Evolutionary conservation across 2,888 invertebrate species (phyloP).

Genomic region (Seladonia tumulorum): DNA sequence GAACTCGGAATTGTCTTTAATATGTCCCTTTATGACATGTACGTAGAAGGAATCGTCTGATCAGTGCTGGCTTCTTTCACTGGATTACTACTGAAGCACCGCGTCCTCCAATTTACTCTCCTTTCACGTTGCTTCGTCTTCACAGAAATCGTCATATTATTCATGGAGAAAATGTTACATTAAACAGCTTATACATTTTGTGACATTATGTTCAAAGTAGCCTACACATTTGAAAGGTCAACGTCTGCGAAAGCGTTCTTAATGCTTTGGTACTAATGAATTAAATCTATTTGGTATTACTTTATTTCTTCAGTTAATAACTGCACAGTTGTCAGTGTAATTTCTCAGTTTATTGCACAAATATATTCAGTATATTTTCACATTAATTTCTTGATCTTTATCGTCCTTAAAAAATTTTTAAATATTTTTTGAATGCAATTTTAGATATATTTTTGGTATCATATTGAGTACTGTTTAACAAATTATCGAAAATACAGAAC

Average conservation of each 20-base stretch:
- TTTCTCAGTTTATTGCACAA: too few species aligned
- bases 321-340: not conserved
- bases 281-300: not conserved
- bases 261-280: slow-evolving; percentile 46
- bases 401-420: too few species aligned
- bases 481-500: not conserved
- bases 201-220: slow-evolving; percentile 50
- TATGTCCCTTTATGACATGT: not conserved
- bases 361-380: too few species aligned
- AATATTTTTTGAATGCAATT: not conserved
- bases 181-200: slow-evolving; percentile 43
- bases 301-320: not conserved
- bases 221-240: slow-evolving; percentile 53
- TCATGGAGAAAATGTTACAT: slow-evolving; percentile 7
- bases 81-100: not conserved
- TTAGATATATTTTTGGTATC: not conserved
- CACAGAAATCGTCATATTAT: not conserved
- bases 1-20: not conserved
- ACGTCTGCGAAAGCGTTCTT: slow-evolving; percentile 30
- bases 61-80: not conserved
- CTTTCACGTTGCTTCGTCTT: slow-evolving; percentile 34
- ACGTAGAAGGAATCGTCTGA: not conserved
- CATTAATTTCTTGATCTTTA: too few species aligned
- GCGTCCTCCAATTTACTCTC: slow-evolving; percentile 3
- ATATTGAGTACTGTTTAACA: not conserved